Evolutionary conservation across 2,113 vertebrate species (phyloP).

Genomic region (Clupea harengus): DNA sequence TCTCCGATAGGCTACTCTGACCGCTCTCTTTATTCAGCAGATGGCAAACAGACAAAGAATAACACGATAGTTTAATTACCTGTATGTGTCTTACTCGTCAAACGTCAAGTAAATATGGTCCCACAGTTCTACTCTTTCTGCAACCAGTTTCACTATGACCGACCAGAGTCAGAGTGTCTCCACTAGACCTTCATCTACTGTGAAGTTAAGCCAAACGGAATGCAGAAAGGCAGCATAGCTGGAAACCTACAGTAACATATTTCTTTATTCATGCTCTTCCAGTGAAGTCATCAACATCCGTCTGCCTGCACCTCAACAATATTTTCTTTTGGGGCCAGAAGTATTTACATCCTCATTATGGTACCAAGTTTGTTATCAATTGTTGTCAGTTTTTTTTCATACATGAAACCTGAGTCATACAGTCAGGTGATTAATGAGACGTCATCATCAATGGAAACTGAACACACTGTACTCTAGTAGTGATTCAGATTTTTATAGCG

Average conservation of each 20-base stretch:
- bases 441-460: neutral
- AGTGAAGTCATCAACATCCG: conserved; percentile 3
- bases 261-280: neutral
- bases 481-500: neutral
- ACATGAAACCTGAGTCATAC: neutral
- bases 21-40: neutral
- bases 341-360: neutral
- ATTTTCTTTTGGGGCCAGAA: neutral
- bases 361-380: neutral
- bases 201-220: neutral
- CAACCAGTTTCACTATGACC: neutral
- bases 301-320: neutral
- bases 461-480: neutral
- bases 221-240: neutral
- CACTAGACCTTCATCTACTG: neutral
- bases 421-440: neutral
- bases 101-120: neutral
- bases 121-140: neutral
- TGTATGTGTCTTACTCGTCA: neutral
- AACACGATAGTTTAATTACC: neutral
- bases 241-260: neutral
- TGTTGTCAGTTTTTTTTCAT: neutral
- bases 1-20: neutral
- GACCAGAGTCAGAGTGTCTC: neutral
- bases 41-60: neutral